Evolutionary conservation across 2,888 invertebrate species (phyloP).

Genomic region (Drosophila yooni): DNA sequence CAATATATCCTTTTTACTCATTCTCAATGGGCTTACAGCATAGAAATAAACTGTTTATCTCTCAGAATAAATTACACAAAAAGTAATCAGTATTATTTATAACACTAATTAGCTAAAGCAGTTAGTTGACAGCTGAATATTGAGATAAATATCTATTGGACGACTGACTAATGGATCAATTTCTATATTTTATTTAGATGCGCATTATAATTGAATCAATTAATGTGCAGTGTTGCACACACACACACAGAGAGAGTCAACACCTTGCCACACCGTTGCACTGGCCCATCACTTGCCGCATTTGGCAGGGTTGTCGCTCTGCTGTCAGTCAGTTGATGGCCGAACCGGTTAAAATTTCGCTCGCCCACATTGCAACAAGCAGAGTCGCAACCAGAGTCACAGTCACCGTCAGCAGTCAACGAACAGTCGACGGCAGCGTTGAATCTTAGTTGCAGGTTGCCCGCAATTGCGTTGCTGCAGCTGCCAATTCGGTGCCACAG

Average conservation of each 20-base stretch:
- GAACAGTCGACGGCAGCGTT: slow-evolving; percentile 14
- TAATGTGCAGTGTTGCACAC: background rate
- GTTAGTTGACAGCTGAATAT: background rate
- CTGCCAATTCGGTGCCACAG: slow-evolving; percentile 79
- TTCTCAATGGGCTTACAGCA: no score
- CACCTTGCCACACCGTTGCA: slow-evolving; percentile 4
- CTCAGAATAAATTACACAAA: background rate
- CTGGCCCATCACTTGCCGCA: background rate
- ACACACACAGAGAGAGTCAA: background rate
- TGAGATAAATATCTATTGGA: background rate
- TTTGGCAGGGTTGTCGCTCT: slow-evolving; percentile 34
- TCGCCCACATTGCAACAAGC: slow-evolving; percentile 43
- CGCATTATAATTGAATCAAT: background rate
- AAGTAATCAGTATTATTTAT: background rate
- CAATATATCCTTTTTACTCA: no score
- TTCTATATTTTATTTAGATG: background rate
- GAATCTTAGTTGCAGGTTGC: slow-evolving; percentile 53
- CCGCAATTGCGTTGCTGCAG: slow-evolving; percentile 44
- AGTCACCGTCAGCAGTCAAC: slow-evolving; percentile 4
- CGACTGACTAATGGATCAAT: background rate
- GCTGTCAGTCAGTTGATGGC: slow-evolving; percentile 35
- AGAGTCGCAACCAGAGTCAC: background rate
- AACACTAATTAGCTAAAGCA: background rate
- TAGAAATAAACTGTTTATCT: background rate
- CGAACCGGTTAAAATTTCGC: slow-evolving; percentile 51